Conservation (phyloP, 2,113 vertebrate species). For the Epinephelus lanceolatus region DNA sequence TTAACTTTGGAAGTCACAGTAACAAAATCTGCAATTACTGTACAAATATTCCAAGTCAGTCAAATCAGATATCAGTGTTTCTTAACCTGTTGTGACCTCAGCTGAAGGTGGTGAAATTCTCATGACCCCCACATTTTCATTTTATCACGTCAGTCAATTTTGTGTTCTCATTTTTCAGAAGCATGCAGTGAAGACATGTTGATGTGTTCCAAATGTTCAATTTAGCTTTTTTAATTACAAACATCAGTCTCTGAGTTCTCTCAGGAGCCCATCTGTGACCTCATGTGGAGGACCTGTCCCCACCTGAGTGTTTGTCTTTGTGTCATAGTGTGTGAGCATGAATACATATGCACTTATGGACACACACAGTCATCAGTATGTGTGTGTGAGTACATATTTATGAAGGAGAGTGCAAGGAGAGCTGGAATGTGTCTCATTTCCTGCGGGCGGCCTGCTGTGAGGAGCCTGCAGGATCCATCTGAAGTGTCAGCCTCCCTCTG, state of each 20-base stretch:
- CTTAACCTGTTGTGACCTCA: background rate
- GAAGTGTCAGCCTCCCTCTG: constrained; percentile 57
- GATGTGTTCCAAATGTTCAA: background rate
- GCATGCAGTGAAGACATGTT: background rate
- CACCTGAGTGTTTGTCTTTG: background rate
- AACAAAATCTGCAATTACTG: background rate
- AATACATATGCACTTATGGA: background rate
- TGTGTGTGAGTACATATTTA: constrained; percentile 31
- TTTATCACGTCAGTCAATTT: background rate
- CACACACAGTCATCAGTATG: constrained; percentile 6
- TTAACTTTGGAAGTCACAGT: background rate
- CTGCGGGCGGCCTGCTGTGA: constrained; percentile 33
- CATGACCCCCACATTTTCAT: background rate
- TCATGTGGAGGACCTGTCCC: constrained; percentile 9
- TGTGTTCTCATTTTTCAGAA: background rate
- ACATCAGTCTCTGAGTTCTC: background rate
- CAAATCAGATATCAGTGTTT: background rate
- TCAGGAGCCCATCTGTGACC: background rate
- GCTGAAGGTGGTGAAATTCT: background rate
- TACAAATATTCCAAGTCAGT: background rate
- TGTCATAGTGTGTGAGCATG: background rate
- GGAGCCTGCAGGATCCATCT: constrained; percentile 59
- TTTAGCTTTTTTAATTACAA: constrained; percentile 6
- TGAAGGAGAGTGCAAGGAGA: constrained; percentile 64
- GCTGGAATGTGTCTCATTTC: constrained; percentile 48